Base-by-base conservation (phyloP, 2,113 vertebrate species). In the Corvus moneduloides region DNA sequence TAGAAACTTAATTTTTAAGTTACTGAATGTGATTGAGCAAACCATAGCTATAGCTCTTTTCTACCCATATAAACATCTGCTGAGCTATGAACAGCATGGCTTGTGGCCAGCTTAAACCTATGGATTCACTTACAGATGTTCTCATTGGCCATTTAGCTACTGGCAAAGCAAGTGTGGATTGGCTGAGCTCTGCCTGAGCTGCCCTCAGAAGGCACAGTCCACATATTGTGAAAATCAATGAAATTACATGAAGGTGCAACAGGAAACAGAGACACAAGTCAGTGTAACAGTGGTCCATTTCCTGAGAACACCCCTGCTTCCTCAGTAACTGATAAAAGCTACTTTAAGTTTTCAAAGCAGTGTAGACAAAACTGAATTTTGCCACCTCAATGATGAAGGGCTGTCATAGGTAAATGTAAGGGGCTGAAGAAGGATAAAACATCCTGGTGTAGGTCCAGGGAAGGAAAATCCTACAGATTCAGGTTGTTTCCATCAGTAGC, bases 71-170 rank as follows among this genome's bases (percentile, higher is more conserved):
- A 52, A 61, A 73, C 21, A 30, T 14, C 44, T 76, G 37, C 68
- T 61, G 21, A 80, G 28, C 16, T 24, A 37, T 7, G 26, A 56
- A 44, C 5, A 27, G 11, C 18, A 58, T 0, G 0, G n/a, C 7
- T 44, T 74, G 18, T 52, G 27, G 15, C 19, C 37, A 62, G 4
- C 4, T 58, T 77, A 49, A 84, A 74, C 16, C 5, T 13, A 11
- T 15, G 8, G 12, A 5, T 69, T 85, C 44, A 52, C 13, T 78
- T 61, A 41, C 13, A 78, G 43, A 28, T 48, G 11, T 82, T 66
- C 26, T 78, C 13, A 10, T 28, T 51, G 39, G 28, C 17, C 20
- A 17, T 37, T 46, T 33, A 43, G 28, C 28, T 68, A 37, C 33
- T 82, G 75, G 27, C 41, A 69, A 75, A 73, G 22, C 19, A 61